A percentile compares a stretch with the other conserved stretches of the same genome.
Evolutionary conservation across 2,113 vertebrate species (phyloP).

Genomic region (Axis porcinus): DNA sequence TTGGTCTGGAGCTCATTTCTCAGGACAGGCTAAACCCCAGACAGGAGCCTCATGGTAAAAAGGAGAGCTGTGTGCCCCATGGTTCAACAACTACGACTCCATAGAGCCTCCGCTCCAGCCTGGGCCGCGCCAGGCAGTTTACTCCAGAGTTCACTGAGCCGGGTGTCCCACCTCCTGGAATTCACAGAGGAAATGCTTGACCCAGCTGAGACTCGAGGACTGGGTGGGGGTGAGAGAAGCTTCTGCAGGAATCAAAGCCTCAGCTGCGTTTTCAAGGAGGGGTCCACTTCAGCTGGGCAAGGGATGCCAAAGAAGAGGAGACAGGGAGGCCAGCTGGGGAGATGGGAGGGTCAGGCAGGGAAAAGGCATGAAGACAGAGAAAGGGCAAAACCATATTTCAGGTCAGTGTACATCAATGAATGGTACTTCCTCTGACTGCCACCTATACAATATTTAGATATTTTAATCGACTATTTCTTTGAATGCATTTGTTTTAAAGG

Average conservation of each 20-base stretch:
- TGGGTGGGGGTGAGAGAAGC: background rate
- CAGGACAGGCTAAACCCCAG: background rate
- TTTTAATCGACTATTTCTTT: background rate
- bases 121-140: rapidly evolving
- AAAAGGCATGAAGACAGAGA: background rate
- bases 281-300: background rate
- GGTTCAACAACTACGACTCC: rapidly evolving
- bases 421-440: background rate
- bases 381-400: background rate
- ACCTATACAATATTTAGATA: background rate
- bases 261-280: background rate
- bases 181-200: background rate
- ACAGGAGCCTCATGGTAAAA: background rate
- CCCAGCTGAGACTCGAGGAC: background rate
- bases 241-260: background rate
- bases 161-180: background rate
- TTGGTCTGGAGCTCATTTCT: background rate
- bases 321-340: background rate
- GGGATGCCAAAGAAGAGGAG: background rate
- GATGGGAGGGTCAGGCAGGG: background rate
- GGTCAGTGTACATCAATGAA: background rate
- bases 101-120: background rate
- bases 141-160: background rate
- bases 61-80: background rate
- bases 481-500: background rate